Evolutionary conservation across 1,140 invertebrate genomes (phyloP), one percentile per base, ranked within the genome.

Genomic region (Myzus persicae): DNA sequence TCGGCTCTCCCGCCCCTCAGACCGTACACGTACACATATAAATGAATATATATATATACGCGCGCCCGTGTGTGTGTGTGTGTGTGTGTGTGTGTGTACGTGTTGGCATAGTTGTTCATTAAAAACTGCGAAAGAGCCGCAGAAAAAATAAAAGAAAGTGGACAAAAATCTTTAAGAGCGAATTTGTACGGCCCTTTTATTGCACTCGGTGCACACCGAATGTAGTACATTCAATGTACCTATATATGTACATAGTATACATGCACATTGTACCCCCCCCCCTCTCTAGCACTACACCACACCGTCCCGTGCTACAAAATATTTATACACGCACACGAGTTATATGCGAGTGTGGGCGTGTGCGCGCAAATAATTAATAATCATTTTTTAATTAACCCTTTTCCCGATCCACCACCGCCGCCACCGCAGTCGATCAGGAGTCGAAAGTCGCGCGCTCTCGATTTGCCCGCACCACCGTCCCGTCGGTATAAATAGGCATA

Each of bases 111-210:
- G 87, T 54, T 42, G 89, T 90, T 90, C 89, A 67, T 90, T 90
- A 90, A 90, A 90, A 90, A 90, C 89, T 90, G 54, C 54, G 89
- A 90, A 90, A 67, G 54, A 90, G 89, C 89, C 51, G 38, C 89
- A 42, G 89, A 42, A 90, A 87, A 90, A 90, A 90, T 90, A 90
- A 90, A 90, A 90, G 89, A 90, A 90, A 90, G 89, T 67, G 89
- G 89, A 90, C 89, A 90, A 90, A 90, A 90, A 54, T 90, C 89
- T 90, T 90, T 90, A 90, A 90, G 89, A 90, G 89, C 89, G 89
- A 67, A 90, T 90, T 90, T 42, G 36, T 67, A 90, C 42, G 38
- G 31, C 51, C 54, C 51, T 42, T 90, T 90, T 59, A 90, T 67
- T 67, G 51, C 38, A 54, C 48, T 90, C 36, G 48, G 48, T 31